phyloP scores from a whole-genome alignment of 2,113 vertebrate species.

The Saiga tatarica region DNA sequence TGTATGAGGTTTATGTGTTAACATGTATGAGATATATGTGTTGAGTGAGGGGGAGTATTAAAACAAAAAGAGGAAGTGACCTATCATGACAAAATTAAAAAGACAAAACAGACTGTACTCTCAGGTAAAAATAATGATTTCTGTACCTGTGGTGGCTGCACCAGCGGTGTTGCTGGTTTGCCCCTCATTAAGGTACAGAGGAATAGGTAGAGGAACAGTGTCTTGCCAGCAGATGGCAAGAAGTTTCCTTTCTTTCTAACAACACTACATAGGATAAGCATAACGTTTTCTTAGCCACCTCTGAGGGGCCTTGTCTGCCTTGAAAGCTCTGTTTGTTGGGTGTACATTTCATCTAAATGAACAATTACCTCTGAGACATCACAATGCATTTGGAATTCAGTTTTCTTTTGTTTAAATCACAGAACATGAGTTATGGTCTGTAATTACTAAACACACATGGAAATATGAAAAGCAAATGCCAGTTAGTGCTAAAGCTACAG shows the following conservation, averaged over 20 bases:
- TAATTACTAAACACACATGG: neutral
- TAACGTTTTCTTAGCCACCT: neutral
- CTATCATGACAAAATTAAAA: constrained; percentile 6
- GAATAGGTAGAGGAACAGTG: constrained; percentile 9
- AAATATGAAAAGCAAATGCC: constrained; percentile 8
- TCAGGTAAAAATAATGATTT: neutral
- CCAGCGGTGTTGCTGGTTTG: neutral
- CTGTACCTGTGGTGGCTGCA: neutral
- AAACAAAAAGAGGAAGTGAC: neutral
- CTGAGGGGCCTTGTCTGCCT: neutral
- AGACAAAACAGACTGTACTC: neutral
- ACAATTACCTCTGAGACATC: constrained; percentile 45
- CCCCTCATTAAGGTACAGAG: neutral
- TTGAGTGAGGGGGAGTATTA: neutral
- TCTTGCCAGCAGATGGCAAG: constrained; percentile 31
- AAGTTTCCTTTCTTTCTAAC: constrained; percentile 26
- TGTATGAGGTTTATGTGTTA: neutral
- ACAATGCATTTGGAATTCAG: neutral
- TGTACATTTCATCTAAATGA: constrained; percentile 20
- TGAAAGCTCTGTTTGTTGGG: neutral
- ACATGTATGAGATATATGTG: neutral
- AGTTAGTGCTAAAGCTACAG: neutral
- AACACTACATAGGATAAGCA: neutral
- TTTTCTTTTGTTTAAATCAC: neutral
- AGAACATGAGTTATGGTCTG: neutral